phyloP scores from a whole-genome alignment of 2,888 invertebrate genomes.

The Bembecia ichneumoniformis region DNA sequence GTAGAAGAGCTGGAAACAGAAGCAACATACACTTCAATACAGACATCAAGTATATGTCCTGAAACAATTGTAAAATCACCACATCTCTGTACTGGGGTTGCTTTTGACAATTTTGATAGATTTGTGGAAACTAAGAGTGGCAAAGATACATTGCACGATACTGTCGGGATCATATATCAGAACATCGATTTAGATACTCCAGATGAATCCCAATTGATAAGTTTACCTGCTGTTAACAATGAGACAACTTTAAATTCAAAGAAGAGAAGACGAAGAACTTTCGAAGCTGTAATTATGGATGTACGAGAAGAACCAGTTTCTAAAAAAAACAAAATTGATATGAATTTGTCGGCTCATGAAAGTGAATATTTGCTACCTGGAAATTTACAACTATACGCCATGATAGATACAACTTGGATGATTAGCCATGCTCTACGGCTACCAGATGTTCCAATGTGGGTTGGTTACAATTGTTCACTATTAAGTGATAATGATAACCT shows the following conservation, averaged over 20 bases:
- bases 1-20: too few species aligned
- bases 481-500: background rate
- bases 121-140: conserved; percentile 10
- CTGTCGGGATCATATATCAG: too few species aligned
- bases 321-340: conserved; percentile 5
- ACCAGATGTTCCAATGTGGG: conserved; percentile 8
- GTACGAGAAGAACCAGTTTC: conserved; percentile 2
- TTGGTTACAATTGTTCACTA: conserved; percentile 6
- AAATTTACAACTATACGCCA: conserved; percentile 1
- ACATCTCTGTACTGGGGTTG: too few species aligned
- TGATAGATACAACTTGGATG: conserved; percentile 6
- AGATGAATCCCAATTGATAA: background rate
- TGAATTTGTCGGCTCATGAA: background rate
- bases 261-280: conserved; percentile 10
- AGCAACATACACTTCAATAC: too few species aligned
- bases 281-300: conserved; percentile 5
- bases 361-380: background rate
- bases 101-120: conserved; percentile 12
- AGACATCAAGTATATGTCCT: too few species aligned
- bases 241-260: background rate
- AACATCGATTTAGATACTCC: conserved; percentile 5
- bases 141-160: conserved; percentile 12
- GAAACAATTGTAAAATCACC: too few species aligned
- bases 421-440: conserved; percentile 5
- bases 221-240: background rate